Conservation (phyloP, 2,113 vertebrate genomes). For the Strix aluco region DNA sequence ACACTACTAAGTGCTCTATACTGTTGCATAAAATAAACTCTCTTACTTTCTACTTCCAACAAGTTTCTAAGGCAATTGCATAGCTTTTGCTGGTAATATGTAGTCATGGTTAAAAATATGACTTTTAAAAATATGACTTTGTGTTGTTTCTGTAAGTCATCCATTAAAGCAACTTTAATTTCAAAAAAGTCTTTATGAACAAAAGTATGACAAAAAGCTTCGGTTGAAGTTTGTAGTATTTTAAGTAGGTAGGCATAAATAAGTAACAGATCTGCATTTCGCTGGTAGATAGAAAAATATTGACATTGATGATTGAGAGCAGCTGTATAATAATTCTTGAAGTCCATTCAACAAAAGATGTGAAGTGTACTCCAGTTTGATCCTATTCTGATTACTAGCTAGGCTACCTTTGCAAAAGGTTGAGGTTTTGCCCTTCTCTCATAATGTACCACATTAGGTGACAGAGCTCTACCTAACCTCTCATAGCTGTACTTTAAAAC, state of each 20-base stretch:
- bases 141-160: not conserved
- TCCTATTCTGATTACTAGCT: not conserved
- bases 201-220: not conserved
- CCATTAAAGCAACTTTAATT: not conserved
- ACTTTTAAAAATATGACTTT: not conserved
- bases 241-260: not conserved
- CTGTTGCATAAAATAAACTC: not conserved
- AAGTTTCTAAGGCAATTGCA: not conserved
- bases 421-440: not conserved
- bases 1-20: not conserved
- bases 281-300: not conserved
- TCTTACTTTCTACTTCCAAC: not conserved
- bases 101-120: not conserved
- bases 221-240: not conserved
- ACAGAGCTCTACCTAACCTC: not conserved
- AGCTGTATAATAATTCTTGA: not conserved
- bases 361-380: not conserved
- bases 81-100: not conserved
- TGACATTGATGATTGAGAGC: not conserved
- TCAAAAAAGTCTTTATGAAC: not conserved
- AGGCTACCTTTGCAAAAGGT: not conserved
- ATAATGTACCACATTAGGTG: not conserved
- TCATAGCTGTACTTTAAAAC: not conserved
- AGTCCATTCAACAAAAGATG: not conserved
- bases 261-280: not conserved